A percentile compares a stretch with the other conserved stretches of the same genome.
Conservation (phyloP, 1,140 invertebrate species). For the Halictus rubicundus region DNA sequence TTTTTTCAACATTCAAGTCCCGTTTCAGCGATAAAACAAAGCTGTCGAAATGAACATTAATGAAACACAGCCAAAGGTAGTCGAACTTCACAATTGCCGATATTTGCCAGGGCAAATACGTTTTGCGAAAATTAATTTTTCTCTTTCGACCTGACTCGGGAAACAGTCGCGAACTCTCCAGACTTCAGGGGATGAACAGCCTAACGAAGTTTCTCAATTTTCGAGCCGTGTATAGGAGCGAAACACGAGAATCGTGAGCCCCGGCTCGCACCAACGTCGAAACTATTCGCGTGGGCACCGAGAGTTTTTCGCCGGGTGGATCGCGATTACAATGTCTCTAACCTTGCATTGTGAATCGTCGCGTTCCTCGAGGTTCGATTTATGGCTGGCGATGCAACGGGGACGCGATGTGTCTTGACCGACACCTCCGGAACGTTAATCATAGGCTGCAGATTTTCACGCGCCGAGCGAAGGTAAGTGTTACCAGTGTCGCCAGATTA, state of each 20-base stretch:
- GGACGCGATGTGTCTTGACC: background rate
- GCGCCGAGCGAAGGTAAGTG: too few species aligned
- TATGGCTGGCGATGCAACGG: background rate
- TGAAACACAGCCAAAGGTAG: too few species aligned
- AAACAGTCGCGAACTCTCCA: background rate
- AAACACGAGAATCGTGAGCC: constrained; percentile 11
- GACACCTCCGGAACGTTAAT: background rate
- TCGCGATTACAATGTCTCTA: constrained; percentile 35
- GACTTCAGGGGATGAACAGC: background rate
- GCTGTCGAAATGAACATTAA: too few species aligned
- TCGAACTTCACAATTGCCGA: too few species aligned
- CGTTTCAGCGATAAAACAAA: too few species aligned
- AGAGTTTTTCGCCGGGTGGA: background rate
- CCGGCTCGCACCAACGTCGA: background rate
- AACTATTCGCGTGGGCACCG: constrained; percentile 25
- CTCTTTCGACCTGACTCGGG: background rate
- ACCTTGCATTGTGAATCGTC: constrained; percentile 32
- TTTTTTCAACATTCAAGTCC: too few species aligned
- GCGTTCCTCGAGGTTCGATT: constrained; percentile 4
- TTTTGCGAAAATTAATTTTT: too few species aligned
- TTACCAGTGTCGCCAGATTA: too few species aligned
- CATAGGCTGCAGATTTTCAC: background rate
- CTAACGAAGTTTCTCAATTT: background rate
- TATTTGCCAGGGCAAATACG: too few species aligned
- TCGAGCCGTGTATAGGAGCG: background rate